Evolutionary conservation across 2,113 vertebrate genomes (phyloP).

Genomic region (Leptodactylus fuscus): DNA sequence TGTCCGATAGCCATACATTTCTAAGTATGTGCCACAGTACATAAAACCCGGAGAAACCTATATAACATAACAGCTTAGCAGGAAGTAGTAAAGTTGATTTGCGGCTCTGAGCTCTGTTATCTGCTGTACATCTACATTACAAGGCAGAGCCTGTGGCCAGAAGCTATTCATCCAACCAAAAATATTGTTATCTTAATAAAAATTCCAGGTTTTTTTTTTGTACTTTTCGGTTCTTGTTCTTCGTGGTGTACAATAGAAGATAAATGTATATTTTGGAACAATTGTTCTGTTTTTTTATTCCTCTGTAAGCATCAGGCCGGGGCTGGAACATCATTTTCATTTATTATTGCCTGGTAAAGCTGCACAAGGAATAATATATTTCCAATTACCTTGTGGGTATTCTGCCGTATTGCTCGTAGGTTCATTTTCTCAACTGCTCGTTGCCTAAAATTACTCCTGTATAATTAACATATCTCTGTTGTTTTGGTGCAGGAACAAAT

Average conservation of each 20-base stretch:
- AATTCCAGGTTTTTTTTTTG: slow-evolving; percentile 7
- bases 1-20: neutral
- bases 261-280: slow-evolving; percentile 42
- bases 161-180: slow-evolving; percentile 43
- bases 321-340: slow-evolving; percentile 48
- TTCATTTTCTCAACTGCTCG: slow-evolving; percentile 43
- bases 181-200: slow-evolving; percentile 41
- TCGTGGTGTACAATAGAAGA: slow-evolving; percentile 23
- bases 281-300: slow-evolving; percentile 34
- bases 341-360: slow-evolving; percentile 40
- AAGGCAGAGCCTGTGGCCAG: slow-evolving; percentile 30
- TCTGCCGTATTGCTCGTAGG: slow-evolving; percentile 25
- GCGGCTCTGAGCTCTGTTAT: slow-evolving; percentile 5
- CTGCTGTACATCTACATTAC: slow-evolving; percentile 37
- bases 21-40: slow-evolving; percentile 36
- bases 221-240: slow-evolving; percentile 12
- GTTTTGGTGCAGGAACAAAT: slow-evolving; percentile 51
- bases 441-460: slow-evolving; percentile 53
- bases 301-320: slow-evolving; percentile 37
- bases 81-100: slow-evolving; percentile 34
- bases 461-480: slow-evolving; percentile 58
- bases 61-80: slow-evolving; percentile 39
- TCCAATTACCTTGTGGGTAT: slow-evolving; percentile 53
- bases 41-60: slow-evolving; percentile 37
- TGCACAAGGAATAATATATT: slow-evolving; percentile 27